A percentile compares a stretch with the other conserved stretches of the same genome.
phyloP scores from a whole-genome alignment of 2,113 vertebrate species.

The Felis catus region F.catus_Fca126_mat1.0 CM031415.1:78956501-78957000 shows the following conservation, averaged over 20 bases:
- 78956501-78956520: neutral
- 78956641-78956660: slow-evolving; percentile 2
- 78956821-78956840: neutral
- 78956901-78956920: neutral
- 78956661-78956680: neutral
- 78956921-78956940: slow-evolving; percentile 15
- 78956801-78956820: neutral
- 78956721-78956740: neutral
- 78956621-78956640: neutral
- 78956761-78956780: neutral
- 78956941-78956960: neutral
- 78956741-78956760: neutral
- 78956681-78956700: fast-evolving
- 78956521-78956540: neutral
- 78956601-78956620: neutral
- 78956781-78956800: slow-evolving; percentile 1
- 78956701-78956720: neutral
- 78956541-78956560: neutral
- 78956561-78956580: neutral
- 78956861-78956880: neutral
- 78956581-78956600: neutral
- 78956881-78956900: neutral
- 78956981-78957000: neutral
- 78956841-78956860: neutral
- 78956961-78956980: neutral